A percentile compares a stretch with the other conserved stretches of the same genome.
These are phyloP conservation scores for Spheniscus humboldti DNA, from an alignment of 2,797 vertebrate species.

Conservation along the genomic window DNA sequence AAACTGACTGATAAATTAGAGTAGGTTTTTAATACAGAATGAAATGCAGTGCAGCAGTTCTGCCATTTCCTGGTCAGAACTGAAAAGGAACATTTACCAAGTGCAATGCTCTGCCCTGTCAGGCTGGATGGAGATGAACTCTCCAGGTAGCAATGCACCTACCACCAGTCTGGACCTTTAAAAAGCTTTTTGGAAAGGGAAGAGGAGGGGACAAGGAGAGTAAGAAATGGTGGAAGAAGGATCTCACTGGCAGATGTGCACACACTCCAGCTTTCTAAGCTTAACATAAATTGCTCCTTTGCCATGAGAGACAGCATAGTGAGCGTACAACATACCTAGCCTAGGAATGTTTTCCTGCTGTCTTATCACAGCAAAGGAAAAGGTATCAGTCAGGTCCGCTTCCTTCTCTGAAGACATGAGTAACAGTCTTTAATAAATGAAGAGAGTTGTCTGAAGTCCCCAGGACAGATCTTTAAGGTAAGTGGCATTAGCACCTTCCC, in stretches of 20 bases:
- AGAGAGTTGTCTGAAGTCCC: background rate
- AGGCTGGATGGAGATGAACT: background rate
- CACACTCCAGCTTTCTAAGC: background rate
- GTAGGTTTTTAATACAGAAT: background rate
- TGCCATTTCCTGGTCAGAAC: background rate
- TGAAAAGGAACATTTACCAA: background rate
- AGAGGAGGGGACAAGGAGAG: background rate
- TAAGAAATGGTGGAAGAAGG: background rate
- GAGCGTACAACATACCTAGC: accelerated
- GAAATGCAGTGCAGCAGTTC: background rate
- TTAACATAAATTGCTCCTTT: background rate
- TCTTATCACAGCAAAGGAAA: background rate
- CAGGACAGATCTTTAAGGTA: background rate
- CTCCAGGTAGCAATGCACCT: background rate
- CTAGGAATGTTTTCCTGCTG: background rate
- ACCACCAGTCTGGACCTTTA: background rate
- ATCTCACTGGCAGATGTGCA: background rate
- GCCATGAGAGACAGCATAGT: background rate
- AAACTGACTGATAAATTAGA: background rate
- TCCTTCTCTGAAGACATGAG: background rate
- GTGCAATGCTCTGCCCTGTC: background rate
- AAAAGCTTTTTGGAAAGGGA: background rate
- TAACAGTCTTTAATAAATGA: background rate
- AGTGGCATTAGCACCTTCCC: background rate
- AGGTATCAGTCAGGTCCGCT: background rate